phyloP scores from a whole-genome alignment of 2,888 invertebrate genomes.

The Drosophila setosimentum region DNA sequence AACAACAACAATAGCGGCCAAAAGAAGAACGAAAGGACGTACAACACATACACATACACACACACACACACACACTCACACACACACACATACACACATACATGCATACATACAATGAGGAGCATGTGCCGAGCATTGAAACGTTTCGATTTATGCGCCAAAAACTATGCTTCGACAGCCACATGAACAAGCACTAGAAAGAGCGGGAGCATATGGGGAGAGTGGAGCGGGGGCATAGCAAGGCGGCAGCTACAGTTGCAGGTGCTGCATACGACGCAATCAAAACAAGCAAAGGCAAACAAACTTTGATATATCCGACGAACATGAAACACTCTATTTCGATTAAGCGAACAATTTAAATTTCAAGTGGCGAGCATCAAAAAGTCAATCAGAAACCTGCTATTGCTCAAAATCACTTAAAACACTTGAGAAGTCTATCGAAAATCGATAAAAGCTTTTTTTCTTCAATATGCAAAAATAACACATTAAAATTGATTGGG shows the following conservation, averaged over 20 bases:
- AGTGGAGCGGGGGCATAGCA: not conserved
- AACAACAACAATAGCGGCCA: conserved; percentile 31
- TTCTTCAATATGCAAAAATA: not conserved
- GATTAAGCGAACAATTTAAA: not conserved
- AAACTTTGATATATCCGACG: conserved; percentile 10
- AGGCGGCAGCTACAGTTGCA: conserved; percentile 51
- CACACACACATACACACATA: conserved; percentile 13
- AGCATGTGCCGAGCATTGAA: conserved; percentile 72
- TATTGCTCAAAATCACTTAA: not conserved
- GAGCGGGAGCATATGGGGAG: conserved; percentile 18
- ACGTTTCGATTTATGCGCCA: conserved; percentile 82
- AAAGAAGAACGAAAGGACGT: conserved; percentile 5
- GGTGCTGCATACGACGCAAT: conserved; percentile 73
- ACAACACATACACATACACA: conserved; percentile 20
- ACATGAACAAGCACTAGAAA: conserved; percentile 70
- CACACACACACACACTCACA: conserved; percentile 15
- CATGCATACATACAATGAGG: conserved; percentile 17
- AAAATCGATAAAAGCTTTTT: not conserved
- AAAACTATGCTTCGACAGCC: conserved; percentile 83
- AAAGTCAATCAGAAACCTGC: not conserved
- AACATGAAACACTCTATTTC: conserved; percentile 50
- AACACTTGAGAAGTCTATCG: not conserved
- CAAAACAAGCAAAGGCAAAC: conserved; percentile 63
- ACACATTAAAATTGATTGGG: not conserved
- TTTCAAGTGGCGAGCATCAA: not conserved